Percentiles rank a stretch among this genome's conserved stretches.
Evolutionary conservation across 2,888 invertebrate species (phyloP).

Genomic region (Cheilosia vernalis): DNA sequence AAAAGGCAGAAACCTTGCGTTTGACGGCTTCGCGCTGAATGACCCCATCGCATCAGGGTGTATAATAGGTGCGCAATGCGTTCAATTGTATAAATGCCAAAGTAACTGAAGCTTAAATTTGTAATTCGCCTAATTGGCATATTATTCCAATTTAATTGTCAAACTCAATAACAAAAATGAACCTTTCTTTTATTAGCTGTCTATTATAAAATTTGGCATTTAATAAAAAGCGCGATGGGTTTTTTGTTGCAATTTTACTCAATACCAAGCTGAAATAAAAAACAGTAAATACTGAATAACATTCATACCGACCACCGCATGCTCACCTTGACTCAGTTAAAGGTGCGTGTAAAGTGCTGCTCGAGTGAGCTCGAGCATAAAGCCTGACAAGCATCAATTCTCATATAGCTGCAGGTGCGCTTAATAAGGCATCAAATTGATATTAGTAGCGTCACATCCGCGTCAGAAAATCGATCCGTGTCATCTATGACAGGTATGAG

Average conservation of each 20-base stretch:
- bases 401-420: conserved; percentile 14
- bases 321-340: conserved; percentile 72
- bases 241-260: background rate
- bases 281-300: background rate
- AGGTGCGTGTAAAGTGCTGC: conserved; percentile 58
- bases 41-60: conserved; percentile 18
- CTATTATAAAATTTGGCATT: background rate
- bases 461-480: background rate
- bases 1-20: conserved; percentile 21
- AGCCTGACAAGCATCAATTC: conserved; percentile 1
- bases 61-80: background rate
- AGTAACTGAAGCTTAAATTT: conserved; percentile 19
- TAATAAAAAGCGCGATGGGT: background rate
- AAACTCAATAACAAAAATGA: conserved; percentile 16
- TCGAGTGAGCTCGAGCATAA: conserved; percentile 14
- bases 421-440: conserved; percentile 22
- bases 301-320: conserved; percentile 34
- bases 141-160: conserved; percentile 27
- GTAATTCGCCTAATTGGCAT: conserved; percentile 19
- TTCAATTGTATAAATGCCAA: conserved; percentile 12
- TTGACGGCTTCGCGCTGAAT: conserved; percentile 4
- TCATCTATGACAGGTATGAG: background rate
- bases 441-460: background rate
- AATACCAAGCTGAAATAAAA: background rate
- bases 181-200: background rate